Conservation (phyloP, 2,113 vertebrate species). For the human (Homo sapiens) region GRCh38 chr1:177567501-177568000, state of each 20-base stretch:
- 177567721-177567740: not conserved
- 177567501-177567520: not conserved
- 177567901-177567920: not conserved
- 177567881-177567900: not conserved
- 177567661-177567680: not conserved
- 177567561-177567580: not conserved
- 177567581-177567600: not conserved
- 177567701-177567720: not conserved
- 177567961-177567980: not conserved
- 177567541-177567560: not conserved
- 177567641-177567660: not conserved
- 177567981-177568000: not conserved
- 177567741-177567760: rapidly evolving
- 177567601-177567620: not conserved
- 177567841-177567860: not conserved
- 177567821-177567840: not conserved
- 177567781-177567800: not conserved
- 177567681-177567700: not conserved
- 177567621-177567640: not conserved
- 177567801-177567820: not conserved
- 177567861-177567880: not conserved
- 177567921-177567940: not conserved
- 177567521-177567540: not conserved
- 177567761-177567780: not conserved
- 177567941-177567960: rapidly evolving